Conservation (phyloP, 2,888 invertebrate genomes). For the Macroteleia sp. region DNA sequence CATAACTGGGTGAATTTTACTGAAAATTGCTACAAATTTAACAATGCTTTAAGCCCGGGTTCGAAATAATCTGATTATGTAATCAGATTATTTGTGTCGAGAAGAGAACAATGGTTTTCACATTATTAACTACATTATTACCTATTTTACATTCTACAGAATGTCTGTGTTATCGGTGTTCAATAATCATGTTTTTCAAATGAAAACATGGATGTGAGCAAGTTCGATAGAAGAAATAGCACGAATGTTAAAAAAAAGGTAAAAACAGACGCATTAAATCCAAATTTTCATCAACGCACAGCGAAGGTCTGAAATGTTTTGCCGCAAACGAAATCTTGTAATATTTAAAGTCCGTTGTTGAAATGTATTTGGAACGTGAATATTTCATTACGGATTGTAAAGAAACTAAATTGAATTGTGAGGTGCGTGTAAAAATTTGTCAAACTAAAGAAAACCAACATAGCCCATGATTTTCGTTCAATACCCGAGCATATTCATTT, state of each 20-base stretch:
- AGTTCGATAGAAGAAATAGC: too few species aligned
- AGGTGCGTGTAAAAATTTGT: not conserved
- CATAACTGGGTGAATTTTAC: conserved; percentile 26
- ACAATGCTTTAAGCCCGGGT: conserved; percentile 35
- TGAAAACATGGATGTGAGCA: conserved; percentile 28
- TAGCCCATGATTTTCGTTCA: too few species aligned
- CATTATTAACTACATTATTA: conserved; percentile 51
- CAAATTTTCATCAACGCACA: too few species aligned
- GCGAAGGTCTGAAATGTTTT: too few species aligned
- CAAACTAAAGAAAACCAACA: too few species aligned
- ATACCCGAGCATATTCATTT: too few species aligned
- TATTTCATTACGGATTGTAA: not conserved
- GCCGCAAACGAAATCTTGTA: conserved; percentile 3
- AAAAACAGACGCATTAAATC: not conserved
- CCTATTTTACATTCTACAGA: conserved; percentile 40
- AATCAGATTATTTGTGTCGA: conserved; percentile 45
- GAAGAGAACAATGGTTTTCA: conserved; percentile 41
- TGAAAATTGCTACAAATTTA: conserved; percentile 39
- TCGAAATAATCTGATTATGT: conserved; percentile 12
- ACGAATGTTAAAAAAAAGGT: not conserved
- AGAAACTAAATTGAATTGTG: conserved; percentile 19
- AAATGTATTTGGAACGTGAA: conserved; percentile 5
- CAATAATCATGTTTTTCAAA: conserved; percentile 29
- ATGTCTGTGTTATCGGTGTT: conserved; percentile 28
- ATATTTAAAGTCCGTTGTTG: conserved; percentile 3